Percentiles rank a stretch among this genome's conserved stretches.
These are phyloP conservation scores for Drosophila saltans DNA, from an alignment of 1,140 invertebrate genomes.

Conservation along the genomic window DNA sequence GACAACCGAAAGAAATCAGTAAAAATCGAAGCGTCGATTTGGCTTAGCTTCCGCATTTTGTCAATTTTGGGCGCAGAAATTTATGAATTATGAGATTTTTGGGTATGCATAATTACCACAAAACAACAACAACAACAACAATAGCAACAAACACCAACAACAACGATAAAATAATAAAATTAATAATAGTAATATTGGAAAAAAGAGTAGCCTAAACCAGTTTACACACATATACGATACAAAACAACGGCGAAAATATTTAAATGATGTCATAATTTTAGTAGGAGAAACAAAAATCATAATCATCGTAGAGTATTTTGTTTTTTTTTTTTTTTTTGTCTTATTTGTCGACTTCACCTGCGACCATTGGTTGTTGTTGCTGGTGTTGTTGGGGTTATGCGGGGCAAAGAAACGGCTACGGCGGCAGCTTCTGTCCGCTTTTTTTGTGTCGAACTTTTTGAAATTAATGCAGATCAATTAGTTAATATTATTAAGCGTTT, in stretches of 20 bases:
- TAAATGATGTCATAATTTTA: slow-evolving; percentile 82
- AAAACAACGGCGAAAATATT: slow-evolving; percentile 74
- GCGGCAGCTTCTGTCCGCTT: slow-evolving; percentile 35
- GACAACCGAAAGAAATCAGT: slow-evolving; percentile 49
- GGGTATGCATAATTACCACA: slow-evolving; percentile 67
- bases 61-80: slow-evolving; percentile 70
- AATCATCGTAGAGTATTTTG: slow-evolving; percentile 48
- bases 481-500: slow-evolving; percentile 75
- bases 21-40: slow-evolving; percentile 51
- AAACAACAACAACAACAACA: slow-evolving; percentile 36
- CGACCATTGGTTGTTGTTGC: slow-evolving; percentile 14
- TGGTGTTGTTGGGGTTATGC: slow-evolving; percentile 4
- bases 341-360: slow-evolving; percentile 52
- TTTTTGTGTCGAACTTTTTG: slow-evolving; percentile 35
- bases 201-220: slow-evolving; percentile 64
- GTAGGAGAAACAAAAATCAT: slow-evolving; percentile 60
- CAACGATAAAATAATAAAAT: slow-evolving; percentile 30
- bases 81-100: slow-evolving; percentile 75
- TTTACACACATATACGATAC: slow-evolving; percentile 58
- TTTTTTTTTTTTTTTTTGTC: too few relatives aligned
- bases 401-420: not conserved
- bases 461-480: slow-evolving; percentile 82
- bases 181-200: slow-evolving; percentile 30
- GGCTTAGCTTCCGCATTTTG: slow-evolving; percentile 67
- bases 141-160: slow-evolving; percentile 29